Conservation (phyloP, 2,888 invertebrate species). For the Ormyrus labotus region DNA sequence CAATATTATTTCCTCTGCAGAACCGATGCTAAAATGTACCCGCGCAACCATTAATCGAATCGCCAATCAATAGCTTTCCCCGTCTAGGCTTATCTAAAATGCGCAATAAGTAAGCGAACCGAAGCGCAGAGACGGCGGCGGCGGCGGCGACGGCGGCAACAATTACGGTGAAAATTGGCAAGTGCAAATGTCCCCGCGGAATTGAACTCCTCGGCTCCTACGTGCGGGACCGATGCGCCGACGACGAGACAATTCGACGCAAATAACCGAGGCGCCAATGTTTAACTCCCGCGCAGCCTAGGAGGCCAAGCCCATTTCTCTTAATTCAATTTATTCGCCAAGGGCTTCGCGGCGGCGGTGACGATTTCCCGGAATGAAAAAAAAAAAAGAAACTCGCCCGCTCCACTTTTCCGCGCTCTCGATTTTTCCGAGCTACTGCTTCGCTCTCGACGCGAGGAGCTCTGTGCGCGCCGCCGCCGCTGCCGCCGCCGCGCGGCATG, state of each 20-base stretch:
- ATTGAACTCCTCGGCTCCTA: conserved; percentile 23
- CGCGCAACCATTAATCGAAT: background rate
- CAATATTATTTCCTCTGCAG: no score
- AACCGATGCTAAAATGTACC: no score
- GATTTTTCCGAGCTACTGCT: conserved; percentile 3
- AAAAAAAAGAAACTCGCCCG: no score
- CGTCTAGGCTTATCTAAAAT: conserved; percentile 10
- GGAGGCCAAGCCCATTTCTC: conserved; percentile 31
- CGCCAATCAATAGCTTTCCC: background rate
- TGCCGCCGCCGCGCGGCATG: no score
- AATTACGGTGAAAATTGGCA: conserved; percentile 46
- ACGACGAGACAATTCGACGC: conserved; percentile 52
- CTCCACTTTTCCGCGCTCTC: background rate
- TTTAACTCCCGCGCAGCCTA: conserved; percentile 11
- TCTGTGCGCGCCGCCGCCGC: no score
- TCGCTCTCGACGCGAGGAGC: background rate
- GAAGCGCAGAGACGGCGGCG: background rate
- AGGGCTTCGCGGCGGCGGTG: background rate
- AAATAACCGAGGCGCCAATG: conserved; percentile 43
- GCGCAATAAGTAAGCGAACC: conserved; percentile 20
- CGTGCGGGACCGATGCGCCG: conserved; percentile 2
- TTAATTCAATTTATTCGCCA: conserved; percentile 56
- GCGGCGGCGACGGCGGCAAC: background rate
- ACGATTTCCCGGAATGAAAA: conserved; percentile 32
- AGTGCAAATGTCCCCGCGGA: conserved; percentile 23